These are phyloP conservation scores for Phoxinus dragarum DNA, from an alignment of 2,797 vertebrate genomes.

Conservation along the genomic window DNA sequence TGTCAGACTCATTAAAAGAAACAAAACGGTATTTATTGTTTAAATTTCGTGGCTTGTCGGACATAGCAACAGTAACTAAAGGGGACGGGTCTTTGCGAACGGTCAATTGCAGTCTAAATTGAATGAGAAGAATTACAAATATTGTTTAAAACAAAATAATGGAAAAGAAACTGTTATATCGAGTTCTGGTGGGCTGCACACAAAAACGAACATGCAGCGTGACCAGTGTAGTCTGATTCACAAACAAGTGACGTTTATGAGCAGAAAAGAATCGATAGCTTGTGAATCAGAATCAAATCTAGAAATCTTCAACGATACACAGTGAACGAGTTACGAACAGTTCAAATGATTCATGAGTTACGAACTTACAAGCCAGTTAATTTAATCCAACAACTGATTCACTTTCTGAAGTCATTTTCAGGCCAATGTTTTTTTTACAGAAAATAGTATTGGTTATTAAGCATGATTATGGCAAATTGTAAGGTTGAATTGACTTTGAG, in stretches of 20 bases:
- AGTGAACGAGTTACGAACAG: neutral
- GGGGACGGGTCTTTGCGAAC: no score
- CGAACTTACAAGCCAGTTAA: neutral
- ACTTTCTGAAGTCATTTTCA: neutral
- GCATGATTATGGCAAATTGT: neutral
- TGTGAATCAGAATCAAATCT: neutral
- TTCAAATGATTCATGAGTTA: neutral
- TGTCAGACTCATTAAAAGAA: no score
- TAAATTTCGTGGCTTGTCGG: no score
- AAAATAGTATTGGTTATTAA: neutral
- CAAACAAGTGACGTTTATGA: no score
- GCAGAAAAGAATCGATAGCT: no score
- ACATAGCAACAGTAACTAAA: no score
- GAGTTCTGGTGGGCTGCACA: neutral
- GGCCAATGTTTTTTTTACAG: no score
- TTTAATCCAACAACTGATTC: neutral
- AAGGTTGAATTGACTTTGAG: neutral
- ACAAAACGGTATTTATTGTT: no score
- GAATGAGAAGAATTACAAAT: neutral
- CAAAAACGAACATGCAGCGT: no score
- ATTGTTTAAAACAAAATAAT: neutral
- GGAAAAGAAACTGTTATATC: neutral
- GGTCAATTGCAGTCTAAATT: neutral
- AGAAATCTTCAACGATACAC: neutral
- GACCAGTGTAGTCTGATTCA: no score